Evolutionary conservation across 2,888 invertebrate species (phyloP), one percentile per base, ranked within the genome.

Genomic region (Pollenia labialis): DNA sequence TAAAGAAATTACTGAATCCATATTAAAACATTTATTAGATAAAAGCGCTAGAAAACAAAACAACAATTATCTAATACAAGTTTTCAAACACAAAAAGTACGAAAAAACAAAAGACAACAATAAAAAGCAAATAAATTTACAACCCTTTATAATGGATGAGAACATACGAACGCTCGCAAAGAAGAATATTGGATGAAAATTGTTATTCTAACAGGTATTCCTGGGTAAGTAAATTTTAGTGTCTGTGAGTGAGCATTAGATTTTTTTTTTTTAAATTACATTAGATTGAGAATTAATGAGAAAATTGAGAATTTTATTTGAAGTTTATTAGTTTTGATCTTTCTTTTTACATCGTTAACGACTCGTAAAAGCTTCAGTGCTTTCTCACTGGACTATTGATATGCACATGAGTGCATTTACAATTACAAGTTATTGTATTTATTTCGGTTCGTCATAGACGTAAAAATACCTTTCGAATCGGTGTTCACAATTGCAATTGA

Each of bases 21-120:
- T 85, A 77, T 77, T 77, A 85, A 60, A 85, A 46, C 58, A 52
- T 66, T 54, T 74, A 74, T 81, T 85, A 85, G 16, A 81, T 85
- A 75, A 74, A 68, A 71, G 48, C 46, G 50, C n/a, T 50, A 18
- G 23, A 66, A 64, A 56, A 48, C n/a, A 66, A 56, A 69, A 58
- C 46, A 44, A 66, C 44, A 76, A 58, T 76, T 81, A 76, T 76
- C 75, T 85, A 75, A 77, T 72, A 69, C 58, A 32, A 23, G 48
- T 56, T 23, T 12, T 4, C 52, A 44, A 62, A 69, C 18, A 9
- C 54, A 56, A 50, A n/a, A 44, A 16, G 8, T 32, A 32, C 6
- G 44, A 40, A n/a, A 32, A 48, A 60, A 54, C 8, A 50, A 62
- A 42, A 64, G 8, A 11, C 42, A 77, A n/a, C n/a, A 54, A 74